Base-by-base conservation (phyloP, 2,888 invertebrate species). In the Microctonus brassicae region DNA sequence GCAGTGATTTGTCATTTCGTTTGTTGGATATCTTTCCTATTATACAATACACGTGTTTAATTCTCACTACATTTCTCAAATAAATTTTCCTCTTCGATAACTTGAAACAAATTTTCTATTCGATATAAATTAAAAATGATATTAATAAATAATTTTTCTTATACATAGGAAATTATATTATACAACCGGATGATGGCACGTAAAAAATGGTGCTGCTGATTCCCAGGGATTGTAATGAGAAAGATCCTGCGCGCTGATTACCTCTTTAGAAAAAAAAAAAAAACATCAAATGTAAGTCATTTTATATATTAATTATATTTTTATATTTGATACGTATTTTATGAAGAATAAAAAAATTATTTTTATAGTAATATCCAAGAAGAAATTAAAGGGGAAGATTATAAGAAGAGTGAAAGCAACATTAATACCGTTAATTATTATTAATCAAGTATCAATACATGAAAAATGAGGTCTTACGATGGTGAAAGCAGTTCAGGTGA, bases 401-500 rank as follows among this genome's bases (percentile, higher is more conserved):
- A 22, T 6, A 24, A 20, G 22, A 20, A 29, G 47, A 62, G 52
- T 60, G 47, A n/a, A 17, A 52, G 17, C 2, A 63, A 55, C 10
- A 5, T n/a, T 26, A 34, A 22, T 20, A 17, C 13, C 7, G 24
- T 66, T 7, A 9, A 9, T 39, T 29, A 1, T 7, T 4, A 17
- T n/a, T n/a, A n/a, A n/a, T n/a, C n/a, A n/a, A n/a, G 17, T 47
- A 29, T 9, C 7, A 29, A 29, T 11, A 17, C 6, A 11, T n/a
- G 72, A 72, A 72, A 87, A 72, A 87, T 87, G 87, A 82, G 87
- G 70, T 87, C 87, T 3, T 87, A 87, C 77, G 87, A 87, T 78
- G 87, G 87, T 9, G 87, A 87, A 76, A 87, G 87, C 73, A 87
- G 87, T 73, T 87, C 87, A 47, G 86, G 86, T 29, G 87, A 87